These are phyloP conservation scores for Garra rufa DNA, from an alignment of 2,113 vertebrate genomes.

Conservation along the genomic window DNA sequence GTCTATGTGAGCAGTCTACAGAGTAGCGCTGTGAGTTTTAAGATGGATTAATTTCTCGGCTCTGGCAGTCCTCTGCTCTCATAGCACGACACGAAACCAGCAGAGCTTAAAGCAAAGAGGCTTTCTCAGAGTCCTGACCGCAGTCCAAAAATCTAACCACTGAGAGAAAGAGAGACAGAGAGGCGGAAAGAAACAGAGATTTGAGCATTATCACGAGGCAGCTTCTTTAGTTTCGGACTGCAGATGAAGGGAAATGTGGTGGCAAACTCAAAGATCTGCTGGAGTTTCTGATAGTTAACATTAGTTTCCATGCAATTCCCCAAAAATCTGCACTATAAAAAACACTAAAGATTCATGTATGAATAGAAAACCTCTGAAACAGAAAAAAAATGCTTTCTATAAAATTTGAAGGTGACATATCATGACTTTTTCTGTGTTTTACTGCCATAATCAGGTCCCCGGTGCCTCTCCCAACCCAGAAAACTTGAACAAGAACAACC, in stretches of 20 bases:
- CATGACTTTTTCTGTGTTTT: no score
- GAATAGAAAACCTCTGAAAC: no score
- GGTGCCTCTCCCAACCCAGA: no score
- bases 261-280: not conserved
- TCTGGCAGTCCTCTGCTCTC: constrained; percentile 19
- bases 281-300: not conserved
- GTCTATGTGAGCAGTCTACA: not conserved
- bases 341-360: no score
- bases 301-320: no score
- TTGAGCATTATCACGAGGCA: not conserved
- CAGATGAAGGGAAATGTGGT: not conserved
- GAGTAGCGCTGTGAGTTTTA: not conserved
- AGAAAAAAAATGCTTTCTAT: no score
- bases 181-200: constrained; percentile 10
- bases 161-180: not conserved
- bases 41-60: constrained; percentile 29
- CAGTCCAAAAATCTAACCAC: constrained; percentile 9
- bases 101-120: constrained; percentile 37
- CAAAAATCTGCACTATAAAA: no score
- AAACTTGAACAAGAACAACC: no score
- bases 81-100: not conserved
- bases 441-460: no score
- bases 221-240: not conserved
- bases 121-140: constrained; percentile 13
- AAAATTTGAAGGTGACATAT: no score